phyloP scores from a whole-genome alignment of 1,140 invertebrate species.

The Schmidtea mediterranea region DNA sequence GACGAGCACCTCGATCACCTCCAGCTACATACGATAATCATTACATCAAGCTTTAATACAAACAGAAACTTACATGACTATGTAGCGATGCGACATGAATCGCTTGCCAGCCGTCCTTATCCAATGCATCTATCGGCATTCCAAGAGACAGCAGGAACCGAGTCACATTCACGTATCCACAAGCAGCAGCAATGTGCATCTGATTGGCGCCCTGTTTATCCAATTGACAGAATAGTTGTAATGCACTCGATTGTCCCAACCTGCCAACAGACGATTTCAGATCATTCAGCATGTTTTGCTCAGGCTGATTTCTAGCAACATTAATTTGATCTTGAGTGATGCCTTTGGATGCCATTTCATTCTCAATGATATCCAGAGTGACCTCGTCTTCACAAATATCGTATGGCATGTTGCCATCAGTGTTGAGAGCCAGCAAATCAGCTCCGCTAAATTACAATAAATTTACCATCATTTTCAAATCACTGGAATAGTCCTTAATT shows the following conservation, averaged over 20 bases:
- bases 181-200: neutral
- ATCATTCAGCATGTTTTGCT: neutral
- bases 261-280: neutral
- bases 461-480: too few relatives aligned
- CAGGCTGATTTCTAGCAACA: neutral
- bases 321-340: neutral
- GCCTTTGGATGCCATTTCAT: conserved; percentile 48
- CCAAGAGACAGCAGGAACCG: neutral
- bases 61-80: conserved; percentile 2
- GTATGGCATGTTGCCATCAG: conserved; percentile 91
- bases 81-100: neutral
- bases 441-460: conserved; percentile 31
- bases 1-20: conserved; percentile 1
- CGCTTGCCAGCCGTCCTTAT: neutral
- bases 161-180: conserved; percentile 1
- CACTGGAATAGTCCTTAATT: too few relatives aligned
- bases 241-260: neutral
- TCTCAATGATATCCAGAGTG: conserved; percentile 71
- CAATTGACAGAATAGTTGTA: neutral
- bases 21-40: neutral
- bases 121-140: neutral
- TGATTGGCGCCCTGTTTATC: neutral
- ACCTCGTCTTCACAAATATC: conserved; percentile 85
- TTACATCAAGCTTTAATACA: neutral
- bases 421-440: conserved; percentile 71